Base-by-base conservation (phyloP, 2,888 invertebrate species). In the Drosophila greeni region DNA sequence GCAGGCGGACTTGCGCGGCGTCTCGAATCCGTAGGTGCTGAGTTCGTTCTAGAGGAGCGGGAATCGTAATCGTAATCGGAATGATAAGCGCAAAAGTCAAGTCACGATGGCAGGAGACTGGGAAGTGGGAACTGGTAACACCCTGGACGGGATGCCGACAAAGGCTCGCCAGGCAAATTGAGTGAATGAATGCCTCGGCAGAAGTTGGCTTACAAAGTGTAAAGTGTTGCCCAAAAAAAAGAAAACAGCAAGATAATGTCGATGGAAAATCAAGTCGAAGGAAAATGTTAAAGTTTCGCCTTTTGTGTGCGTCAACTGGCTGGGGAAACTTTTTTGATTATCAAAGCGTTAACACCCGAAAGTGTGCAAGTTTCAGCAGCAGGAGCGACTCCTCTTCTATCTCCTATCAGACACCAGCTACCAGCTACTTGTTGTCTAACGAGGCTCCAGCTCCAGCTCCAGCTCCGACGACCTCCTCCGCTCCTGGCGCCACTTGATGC, bases 1-100 rank as follows among this genome's bases (percentile, higher is more conserved):
- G 88, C 97, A 97, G 16, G 97, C 97, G 24, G 95, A 92, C 82
- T 96, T 94, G 60, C 96, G 95, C 47, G 95, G 95, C 24, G 97
- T 95, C 90, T 97, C 97, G 89, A 98, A 98, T 7, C 97, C 97
- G 89, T 97, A 97, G n/a, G 97, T 97, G 87, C 95, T 95, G 76
- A 97, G 96, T 84, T 97, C 97, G 88, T 95, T 96, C 96, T 96
- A 88, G 72, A 83, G 31, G 16, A 45, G 33, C 12, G 33, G 23
- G 33, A 36, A 20, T 31, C 9, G 11, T 31, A 57, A 70, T 45
- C 66, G 49, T 54, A 58, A 47, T 65, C 73, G 81, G 73, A 74
- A 74, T 80, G 83, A 81, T 81, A 78, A 78, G 83, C 75, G 66
- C 56, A 49, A 72, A 60, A 71, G 70, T 71, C 67, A 66, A 70